These are phyloP conservation scores for Copsychus sechellarum DNA, from an alignment of 2,113 vertebrate genomes.

Conservation along the genomic window DNA sequence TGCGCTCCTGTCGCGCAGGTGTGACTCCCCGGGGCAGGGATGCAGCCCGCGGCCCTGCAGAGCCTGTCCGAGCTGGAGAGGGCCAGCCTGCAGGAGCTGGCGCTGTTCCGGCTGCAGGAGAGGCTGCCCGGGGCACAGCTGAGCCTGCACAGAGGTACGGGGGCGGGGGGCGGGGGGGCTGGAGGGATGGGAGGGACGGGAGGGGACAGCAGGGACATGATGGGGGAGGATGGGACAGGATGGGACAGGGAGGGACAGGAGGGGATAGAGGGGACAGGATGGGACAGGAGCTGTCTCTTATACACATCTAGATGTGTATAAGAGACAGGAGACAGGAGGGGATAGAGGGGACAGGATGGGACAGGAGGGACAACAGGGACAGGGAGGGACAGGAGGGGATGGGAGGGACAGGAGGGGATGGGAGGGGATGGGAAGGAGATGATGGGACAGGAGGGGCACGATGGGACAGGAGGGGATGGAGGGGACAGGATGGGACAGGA, in stretches of 20 bases:
- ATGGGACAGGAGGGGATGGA: not conserved
- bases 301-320: too few species aligned
- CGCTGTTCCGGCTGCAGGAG: slow-evolving; percentile 16
- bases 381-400: too few species aligned
- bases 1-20: not conserved
- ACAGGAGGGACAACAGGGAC: too few species aligned
- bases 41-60: slow-evolving; percentile 45
- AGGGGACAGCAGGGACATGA: not conserved
- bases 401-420: too few species aligned
- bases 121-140: not conserved
- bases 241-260: too few species aligned
- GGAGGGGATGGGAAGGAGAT: too few species aligned
- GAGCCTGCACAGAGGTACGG: not conserved
- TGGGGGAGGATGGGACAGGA: not conserved
- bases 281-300: too few species aligned
- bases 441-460: not conserved
- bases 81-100: slow-evolving; percentile 30
- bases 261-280: not conserved
- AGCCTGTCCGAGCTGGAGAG: slow-evolving; percentile 54
- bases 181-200: too few species aligned
- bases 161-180: too few species aligned
- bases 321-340: too few species aligned
- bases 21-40: not conserved
- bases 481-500: not conserved
- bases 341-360: not conserved